A percentile compares a stretch with the other conserved stretches of the same genome.
These are phyloP conservation scores for Thalassophryne amazonica DNA, from an alignment of 2,797 vertebrate genomes.

Conservation along the genomic window DNA sequence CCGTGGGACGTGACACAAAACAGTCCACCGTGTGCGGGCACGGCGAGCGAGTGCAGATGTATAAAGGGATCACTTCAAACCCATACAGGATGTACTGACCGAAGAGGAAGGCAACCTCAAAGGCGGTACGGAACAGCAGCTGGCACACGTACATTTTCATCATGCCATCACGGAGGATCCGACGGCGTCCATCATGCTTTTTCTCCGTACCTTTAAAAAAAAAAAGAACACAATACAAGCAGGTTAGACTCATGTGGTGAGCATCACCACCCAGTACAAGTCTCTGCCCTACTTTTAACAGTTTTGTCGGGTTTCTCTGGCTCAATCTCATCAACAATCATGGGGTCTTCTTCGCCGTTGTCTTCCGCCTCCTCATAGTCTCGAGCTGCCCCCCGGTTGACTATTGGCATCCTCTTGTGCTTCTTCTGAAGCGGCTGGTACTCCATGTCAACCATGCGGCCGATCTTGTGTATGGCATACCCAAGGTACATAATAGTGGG, in stretches of 20 bases:
- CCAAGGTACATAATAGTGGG: slow-evolving; percentile 90
- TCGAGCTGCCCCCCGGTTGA: slow-evolving; percentile 72
- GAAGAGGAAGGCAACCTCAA: slow-evolving; percentile 83
- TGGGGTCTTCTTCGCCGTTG: slow-evolving; percentile 87
- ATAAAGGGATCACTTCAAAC: slow-evolving; percentile 83
- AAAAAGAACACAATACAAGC: not conserved
- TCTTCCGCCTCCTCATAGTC: slow-evolving; percentile 87
- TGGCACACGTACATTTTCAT: slow-evolving; percentile 88
- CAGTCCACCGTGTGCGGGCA: slow-evolving; percentile 89
- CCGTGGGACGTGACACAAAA: slow-evolving; percentile 88
- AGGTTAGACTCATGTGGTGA: too few relatives aligned
- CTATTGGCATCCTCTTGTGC: slow-evolving; percentile 70
- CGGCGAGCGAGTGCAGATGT: slow-evolving; percentile 81
- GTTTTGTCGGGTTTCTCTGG: slow-evolving; percentile 72
- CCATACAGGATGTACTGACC: slow-evolving; percentile 87
- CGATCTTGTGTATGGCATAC: slow-evolving; percentile 88
- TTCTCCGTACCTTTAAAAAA: slow-evolving; percentile 17
- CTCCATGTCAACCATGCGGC: slow-evolving; percentile 66
- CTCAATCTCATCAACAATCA: slow-evolving; percentile 85
- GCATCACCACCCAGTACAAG: too few relatives aligned
- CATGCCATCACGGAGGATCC: slow-evolving; percentile 85
- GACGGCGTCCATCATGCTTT: slow-evolving; percentile 84
- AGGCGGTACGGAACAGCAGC: slow-evolving; percentile 79
- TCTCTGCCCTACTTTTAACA: slow-evolving; percentile 32
- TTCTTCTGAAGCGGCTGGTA: slow-evolving; percentile 28